Conservation (phyloP, 1,140 invertebrate species). For the Ostrea edulis region DNA sequence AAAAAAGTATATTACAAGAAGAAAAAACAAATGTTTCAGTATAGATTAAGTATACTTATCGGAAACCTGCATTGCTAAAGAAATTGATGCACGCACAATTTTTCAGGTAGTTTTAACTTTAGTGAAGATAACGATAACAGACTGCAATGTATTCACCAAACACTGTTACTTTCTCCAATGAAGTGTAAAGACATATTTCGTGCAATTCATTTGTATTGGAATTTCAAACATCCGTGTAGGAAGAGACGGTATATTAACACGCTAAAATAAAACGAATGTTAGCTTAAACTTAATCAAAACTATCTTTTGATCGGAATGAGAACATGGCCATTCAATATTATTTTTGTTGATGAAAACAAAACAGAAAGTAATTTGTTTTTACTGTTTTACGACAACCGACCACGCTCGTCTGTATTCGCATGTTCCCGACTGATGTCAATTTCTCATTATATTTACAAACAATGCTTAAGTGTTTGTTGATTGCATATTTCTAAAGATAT, state of each 20-base stretch:
- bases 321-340: background rate
- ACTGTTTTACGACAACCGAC: background rate
- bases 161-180: background rate
- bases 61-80: no score
- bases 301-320: background rate
- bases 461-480: background rate
- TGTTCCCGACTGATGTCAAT: conserved; percentile 6
- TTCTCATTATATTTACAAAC: background rate
- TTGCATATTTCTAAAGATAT: background rate
- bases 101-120: background rate
- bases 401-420: background rate
- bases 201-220: conserved; percentile 1
- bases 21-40: no score
- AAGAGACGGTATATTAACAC: background rate
- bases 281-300: conserved; percentile 1
- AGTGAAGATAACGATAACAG: background rate
- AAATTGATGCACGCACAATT: no score
- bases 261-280: background rate
- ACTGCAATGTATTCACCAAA: background rate
- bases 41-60: no score
- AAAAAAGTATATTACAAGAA: no score
- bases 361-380: background rate
- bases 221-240: background rate
- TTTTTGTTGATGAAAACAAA: conserved; percentile 32
- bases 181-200: background rate